Percentiles rank a stretch among this genome's conserved stretches.
phyloP scores from a whole-genome alignment of 2,888 invertebrate genomes.

The Meganola albula region DNA sequence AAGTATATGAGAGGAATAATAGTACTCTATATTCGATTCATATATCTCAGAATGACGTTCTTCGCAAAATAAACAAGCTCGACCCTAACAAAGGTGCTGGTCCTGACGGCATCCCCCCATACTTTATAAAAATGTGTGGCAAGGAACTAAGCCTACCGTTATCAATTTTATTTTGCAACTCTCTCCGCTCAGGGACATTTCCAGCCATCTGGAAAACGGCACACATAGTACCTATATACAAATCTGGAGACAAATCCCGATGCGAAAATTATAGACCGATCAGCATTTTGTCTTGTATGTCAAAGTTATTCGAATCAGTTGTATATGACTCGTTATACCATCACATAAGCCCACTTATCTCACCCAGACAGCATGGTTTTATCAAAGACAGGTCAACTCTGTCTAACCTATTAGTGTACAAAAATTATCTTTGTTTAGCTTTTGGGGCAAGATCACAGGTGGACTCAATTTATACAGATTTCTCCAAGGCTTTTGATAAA shows the following conservation, averaged over 20 bases:
- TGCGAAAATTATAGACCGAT: constrained; percentile 10
- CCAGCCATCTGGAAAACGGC: constrained; percentile 15
- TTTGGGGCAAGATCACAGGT: constrained; percentile 8
- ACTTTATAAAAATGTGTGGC: neutral
- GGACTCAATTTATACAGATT: constrained; percentile 1
- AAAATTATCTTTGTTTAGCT: constrained; percentile 4
- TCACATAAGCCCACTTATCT: constrained; percentile 6
- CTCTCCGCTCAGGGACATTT: constrained; percentile 11
- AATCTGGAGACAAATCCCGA: constrained; percentile 10
- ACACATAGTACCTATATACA: constrained; percentile 13
- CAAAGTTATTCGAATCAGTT: constrained; percentile 12
- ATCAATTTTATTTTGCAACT: constrained; percentile 12
- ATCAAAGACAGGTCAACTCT: constrained; percentile 5
- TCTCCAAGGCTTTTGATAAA: constrained; percentile 15
- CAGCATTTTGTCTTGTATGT: constrained; percentile 5
- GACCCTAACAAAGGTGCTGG: neutral
- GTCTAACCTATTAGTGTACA: constrained; percentile 10
- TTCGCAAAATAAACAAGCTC: neutral
- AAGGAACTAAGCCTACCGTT: constrained; percentile 1
- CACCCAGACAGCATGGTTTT: constrained; percentile 10
- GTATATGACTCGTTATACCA: constrained; percentile 1
- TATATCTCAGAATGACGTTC: neutral
- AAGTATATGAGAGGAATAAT: neutral
- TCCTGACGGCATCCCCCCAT: neutral
- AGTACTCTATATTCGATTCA: neutral